A percentile compares a stretch with the other conserved stretches of the same genome.
These are phyloP conservation scores for Scolopax rusticola DNA, from an alignment of 2,797 vertebrate species.

Conservation along the genomic window DNA sequence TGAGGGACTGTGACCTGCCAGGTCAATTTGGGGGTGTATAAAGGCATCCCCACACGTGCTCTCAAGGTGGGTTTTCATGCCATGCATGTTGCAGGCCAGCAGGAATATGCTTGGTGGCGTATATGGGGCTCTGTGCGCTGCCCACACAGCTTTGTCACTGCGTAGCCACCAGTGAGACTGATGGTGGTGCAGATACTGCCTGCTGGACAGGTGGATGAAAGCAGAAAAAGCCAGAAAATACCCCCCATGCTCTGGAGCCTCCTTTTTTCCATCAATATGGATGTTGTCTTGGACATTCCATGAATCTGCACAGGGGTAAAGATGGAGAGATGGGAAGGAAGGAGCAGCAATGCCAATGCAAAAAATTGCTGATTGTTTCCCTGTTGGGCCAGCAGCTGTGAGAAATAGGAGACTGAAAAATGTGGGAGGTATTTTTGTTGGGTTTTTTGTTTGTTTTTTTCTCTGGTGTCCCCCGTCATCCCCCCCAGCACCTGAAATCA, in stretches of 20 bases:
- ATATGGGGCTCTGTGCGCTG: not conserved
- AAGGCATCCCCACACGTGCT: not conserved
- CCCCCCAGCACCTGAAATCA: not conserved
- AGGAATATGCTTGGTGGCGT: not conserved
- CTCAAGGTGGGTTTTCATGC: not conserved
- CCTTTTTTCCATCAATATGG: not conserved
- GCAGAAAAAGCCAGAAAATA: not conserved
- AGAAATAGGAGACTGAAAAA: not conserved
- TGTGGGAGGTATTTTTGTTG: rapidly evolving
- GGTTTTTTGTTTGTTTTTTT: not conserved
- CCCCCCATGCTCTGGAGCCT: not conserved
- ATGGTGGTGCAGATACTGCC: not conserved
- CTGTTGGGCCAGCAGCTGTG: not conserved
- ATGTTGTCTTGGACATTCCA: not conserved
- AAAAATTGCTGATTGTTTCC: not conserved
- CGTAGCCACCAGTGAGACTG: not conserved
- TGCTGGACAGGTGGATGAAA: not conserved
- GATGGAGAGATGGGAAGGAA: not conserved
- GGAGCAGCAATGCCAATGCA: not conserved
- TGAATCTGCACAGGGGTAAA: not conserved
- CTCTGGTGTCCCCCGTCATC: no score
- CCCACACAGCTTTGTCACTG: not conserved
- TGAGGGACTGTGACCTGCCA: not conserved
- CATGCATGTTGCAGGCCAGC: not conserved
- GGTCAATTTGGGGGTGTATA: not conserved